These are phyloP conservation scores for Holocentrus rufus DNA, from an alignment of 2,797 vertebrate species.

Conservation along the genomic window DNA sequence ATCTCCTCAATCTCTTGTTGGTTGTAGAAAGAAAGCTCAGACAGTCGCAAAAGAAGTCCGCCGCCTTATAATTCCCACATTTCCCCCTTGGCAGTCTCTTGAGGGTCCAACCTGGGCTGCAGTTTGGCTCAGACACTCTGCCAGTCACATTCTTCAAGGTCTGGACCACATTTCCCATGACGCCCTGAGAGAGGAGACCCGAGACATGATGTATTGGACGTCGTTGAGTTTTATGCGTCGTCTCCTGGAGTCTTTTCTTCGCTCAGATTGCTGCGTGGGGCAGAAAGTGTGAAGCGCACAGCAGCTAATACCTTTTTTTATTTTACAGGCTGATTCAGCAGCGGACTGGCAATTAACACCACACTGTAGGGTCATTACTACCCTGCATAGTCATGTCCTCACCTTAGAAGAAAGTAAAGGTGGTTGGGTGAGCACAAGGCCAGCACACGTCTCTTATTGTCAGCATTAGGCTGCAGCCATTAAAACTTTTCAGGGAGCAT, in stretches of 20 bases:
- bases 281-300: slow-evolving; percentile 28
- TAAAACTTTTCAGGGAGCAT: slow-evolving; percentile 60
- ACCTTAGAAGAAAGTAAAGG: slow-evolving; percentile 44
- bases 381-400: slow-evolving; percentile 29
- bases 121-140: slow-evolving; percentile 31
- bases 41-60: slow-evolving; percentile 22
- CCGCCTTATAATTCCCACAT: slow-evolving; percentile 42
- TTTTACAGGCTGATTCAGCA: slow-evolving; percentile 42
- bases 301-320: slow-evolving; percentile 61
- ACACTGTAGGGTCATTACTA: slow-evolving; percentile 50
- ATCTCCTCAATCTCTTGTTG: slow-evolving; percentile 5
- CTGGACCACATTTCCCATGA: slow-evolving; percentile 45
- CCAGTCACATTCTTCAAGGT: slow-evolving; percentile 20
- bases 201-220: slow-evolving; percentile 49
- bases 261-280: slow-evolving; percentile 15
- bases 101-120: slow-evolving; percentile 25
- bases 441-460: slow-evolving; percentile 63
- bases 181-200: slow-evolving; percentile 34
- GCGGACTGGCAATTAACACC: slow-evolving; percentile 22
- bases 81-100: slow-evolving; percentile 24
- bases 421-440: slow-evolving; percentile 43
- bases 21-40: slow-evolving; percentile 4
- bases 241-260: slow-evolving; percentile 25
- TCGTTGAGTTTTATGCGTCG: slow-evolving; percentile 26
- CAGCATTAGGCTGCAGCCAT: slow-evolving; percentile 56